Conservation (phyloP, 92 coral and sea anemone genomes). For the Phenganax stokvisi region DNA sequence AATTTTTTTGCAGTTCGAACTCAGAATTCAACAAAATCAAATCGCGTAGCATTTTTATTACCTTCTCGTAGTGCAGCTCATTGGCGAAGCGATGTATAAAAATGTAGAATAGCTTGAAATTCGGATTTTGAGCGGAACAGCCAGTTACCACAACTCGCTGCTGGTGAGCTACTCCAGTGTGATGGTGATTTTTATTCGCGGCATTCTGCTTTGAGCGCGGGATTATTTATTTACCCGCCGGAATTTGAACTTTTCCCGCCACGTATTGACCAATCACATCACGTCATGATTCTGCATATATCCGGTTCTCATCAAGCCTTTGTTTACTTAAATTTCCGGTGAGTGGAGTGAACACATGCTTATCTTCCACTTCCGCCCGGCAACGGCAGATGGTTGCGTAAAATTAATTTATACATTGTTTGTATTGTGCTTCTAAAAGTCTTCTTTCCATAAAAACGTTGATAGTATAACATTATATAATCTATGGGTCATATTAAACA, state of each 20-base stretch:
- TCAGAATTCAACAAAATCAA: neutral
- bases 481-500: neutral
- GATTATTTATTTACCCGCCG: neutral
- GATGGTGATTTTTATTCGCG: slow-evolving; percentile 22
- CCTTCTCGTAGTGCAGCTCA: slow-evolving; percentile 32
- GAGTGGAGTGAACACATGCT: slow-evolving; percentile 9
- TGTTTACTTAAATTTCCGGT: slow-evolving; percentile 41
- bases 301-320: slow-evolving; percentile 12
- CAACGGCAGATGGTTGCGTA: neutral
- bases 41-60: neutral
- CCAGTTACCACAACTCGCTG: neutral
- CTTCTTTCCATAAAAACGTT: neutral
- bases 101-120: neutral
- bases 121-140: slow-evolving; percentile 9
- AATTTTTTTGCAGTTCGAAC: neutral
- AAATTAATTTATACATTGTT: neutral
- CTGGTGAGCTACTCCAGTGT: slow-evolving; percentile 7
- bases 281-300: neutral
- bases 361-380: slow-evolving; percentile 4
- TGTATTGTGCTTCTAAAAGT: slow-evolving; percentile 7
- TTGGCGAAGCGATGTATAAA: neutral
- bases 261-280: slow-evolving; percentile 16
- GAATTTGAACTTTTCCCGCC: slow-evolving; percentile 40
- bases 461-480: neutral
- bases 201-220: slow-evolving; percentile 16